Percentiles rank a stretch among this genome's conserved stretches.
Conservation (phyloP, 2,113 vertebrate species). For the Neoarius graeffei region DNA sequence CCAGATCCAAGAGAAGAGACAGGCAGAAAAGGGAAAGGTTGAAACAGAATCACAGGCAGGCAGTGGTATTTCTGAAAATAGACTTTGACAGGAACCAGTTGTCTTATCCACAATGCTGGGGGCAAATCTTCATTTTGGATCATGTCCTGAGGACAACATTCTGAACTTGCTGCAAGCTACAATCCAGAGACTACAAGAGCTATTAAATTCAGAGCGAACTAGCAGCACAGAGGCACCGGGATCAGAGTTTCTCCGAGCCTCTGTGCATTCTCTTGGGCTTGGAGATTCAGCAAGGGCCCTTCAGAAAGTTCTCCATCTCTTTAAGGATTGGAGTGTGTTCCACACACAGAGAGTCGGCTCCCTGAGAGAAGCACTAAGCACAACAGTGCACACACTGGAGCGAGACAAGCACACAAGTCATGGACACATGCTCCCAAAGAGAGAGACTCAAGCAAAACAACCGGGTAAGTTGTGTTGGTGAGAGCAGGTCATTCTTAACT, state of each 20-base stretch:
- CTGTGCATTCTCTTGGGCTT: constrained; percentile 6
- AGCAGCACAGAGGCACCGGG: background rate
- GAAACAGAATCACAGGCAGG: background rate
- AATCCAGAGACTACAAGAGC: constrained; percentile 25
- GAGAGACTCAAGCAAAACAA: constrained; percentile 10
- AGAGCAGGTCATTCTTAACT: background rate
- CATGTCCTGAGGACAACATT: constrained; percentile 34
- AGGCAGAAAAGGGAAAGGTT: constrained; percentile 13
- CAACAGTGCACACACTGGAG: constrained; percentile 18
- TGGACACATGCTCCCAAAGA: constrained; percentile 1
- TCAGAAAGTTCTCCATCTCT: constrained; percentile 31
- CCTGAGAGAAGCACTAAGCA: constrained; percentile 34
- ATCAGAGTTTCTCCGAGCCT: background rate
- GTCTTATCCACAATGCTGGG: constrained; percentile 33
- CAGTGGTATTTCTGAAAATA: background rate
- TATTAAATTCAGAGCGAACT: constrained; percentile 23
- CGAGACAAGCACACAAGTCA: constrained; percentile 15
- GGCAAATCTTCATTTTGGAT: constrained; percentile 12
- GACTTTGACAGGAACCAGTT: constrained; percentile 3
- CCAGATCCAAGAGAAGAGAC: background rate
- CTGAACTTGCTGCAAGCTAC: constrained; percentile 17
- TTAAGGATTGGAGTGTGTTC: constrained; percentile 24
- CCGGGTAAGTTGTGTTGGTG: constrained; percentile 30
- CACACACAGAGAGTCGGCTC: constrained; percentile 23
- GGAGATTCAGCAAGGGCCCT: constrained; percentile 27